These are phyloP conservation scores for Bambusicola thoracicus DNA, from an alignment of 2,113 vertebrate genomes.

Conservation along the genomic window DNA sequence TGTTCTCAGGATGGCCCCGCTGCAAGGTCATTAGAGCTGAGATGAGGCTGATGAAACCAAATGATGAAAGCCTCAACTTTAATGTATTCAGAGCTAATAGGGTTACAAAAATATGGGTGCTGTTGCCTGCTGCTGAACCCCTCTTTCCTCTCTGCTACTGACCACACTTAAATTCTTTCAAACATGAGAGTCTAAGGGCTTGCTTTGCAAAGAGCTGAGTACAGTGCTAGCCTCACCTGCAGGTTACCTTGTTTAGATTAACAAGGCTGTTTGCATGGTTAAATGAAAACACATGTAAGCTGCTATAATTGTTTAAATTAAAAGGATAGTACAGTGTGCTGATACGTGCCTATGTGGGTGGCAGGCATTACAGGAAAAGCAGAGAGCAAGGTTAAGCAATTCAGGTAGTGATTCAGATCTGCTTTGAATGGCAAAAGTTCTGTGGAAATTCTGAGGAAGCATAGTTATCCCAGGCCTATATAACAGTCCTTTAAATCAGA, in stretches of 20 bases:
- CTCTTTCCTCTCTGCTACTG: background rate
- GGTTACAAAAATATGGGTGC: background rate
- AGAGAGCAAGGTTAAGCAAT: background rate
- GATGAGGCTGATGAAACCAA: conserved; percentile 31
- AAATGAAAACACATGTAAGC: background rate
- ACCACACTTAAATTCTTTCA: background rate
- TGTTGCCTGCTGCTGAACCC: background rate
- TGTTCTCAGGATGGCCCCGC: conserved; percentile 44
- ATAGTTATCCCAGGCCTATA: background rate
- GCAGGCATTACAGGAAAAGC: background rate
- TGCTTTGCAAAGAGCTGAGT: background rate
- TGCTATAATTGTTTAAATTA: conserved; percentile 9
- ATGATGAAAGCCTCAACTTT: background rate
- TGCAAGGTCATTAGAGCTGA: conserved; percentile 39
- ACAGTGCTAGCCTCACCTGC: background rate
- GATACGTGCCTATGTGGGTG: conserved; percentile 23
- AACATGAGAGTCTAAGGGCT: background rate
- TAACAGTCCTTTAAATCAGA: background rate
- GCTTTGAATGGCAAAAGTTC: background rate
- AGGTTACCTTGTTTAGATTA: background rate
- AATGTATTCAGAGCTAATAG: background rate
- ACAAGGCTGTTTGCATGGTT: background rate
- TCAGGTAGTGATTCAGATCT: background rate
- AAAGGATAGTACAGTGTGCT: background rate
- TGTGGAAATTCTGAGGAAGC: background rate